Percentiles rank a stretch among this genome's conserved stretches.
These are phyloP conservation scores for Marcusenius ussheri DNA, from an alignment of 2,113 vertebrate species.

Conservation along the genomic window DNA sequence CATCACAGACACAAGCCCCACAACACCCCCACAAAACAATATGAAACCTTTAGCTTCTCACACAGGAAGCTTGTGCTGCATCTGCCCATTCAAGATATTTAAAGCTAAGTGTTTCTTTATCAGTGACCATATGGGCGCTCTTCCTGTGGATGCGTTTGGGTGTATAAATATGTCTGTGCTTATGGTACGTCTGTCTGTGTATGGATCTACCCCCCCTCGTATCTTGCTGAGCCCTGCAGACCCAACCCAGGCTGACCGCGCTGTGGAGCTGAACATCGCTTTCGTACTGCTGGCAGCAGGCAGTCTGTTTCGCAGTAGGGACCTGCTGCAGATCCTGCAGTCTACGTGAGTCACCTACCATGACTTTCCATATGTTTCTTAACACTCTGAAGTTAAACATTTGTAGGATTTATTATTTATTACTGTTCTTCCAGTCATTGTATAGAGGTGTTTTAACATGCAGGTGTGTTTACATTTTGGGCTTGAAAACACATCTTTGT, in stretches of 20 bases:
- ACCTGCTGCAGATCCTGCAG: slow-evolving; percentile 76
- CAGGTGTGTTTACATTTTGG: neutral
- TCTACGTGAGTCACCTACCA: slow-evolving; percentile 65
- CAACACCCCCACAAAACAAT: neutral
- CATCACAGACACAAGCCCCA: neutral
- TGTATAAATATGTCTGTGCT: neutral
- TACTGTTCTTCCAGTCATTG: neutral
- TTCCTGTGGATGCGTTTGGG: neutral
- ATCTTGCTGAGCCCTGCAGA: slow-evolving; percentile 10
- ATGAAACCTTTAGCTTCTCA: neutral
- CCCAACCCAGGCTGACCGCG: slow-evolving; percentile 1
- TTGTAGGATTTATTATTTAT: neutral
- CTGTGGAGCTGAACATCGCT: slow-evolving; percentile 66
- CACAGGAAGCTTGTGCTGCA: neutral
- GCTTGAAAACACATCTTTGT: neutral
- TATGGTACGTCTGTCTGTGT: neutral
- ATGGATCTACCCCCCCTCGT: neutral
- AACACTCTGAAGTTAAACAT: neutral
- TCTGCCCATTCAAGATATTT: neutral
- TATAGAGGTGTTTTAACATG: neutral
- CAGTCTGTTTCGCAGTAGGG: slow-evolving; percentile 65
- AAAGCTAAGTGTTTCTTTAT: neutral
- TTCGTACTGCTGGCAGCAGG: slow-evolving; percentile 78
- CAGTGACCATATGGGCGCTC: neutral
- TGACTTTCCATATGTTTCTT: neutral